A percentile compares a stretch with the other conserved stretches of the same genome.
Evolutionary conservation across 1,140 invertebrate genomes (phyloP).

Genomic region (Solenopsis invicta): DNA sequence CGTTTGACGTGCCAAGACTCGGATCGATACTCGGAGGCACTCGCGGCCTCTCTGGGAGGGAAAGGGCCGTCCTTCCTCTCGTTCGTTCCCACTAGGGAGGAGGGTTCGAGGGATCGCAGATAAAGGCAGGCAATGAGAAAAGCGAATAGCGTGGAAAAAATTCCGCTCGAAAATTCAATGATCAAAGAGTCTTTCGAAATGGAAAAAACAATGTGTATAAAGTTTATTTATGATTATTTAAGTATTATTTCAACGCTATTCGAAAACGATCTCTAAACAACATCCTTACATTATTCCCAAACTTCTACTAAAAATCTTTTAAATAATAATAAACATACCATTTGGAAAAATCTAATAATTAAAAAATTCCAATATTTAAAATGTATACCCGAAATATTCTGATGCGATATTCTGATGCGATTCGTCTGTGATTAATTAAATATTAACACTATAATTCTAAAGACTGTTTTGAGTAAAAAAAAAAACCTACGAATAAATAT

Average conservation of each 20-base stretch:
- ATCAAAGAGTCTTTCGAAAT: conserved; percentile 6
- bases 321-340: neutral
- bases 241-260: neutral
- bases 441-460: neutral
- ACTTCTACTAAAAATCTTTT: neutral
- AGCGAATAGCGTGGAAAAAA: conserved; percentile 14
- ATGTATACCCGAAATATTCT: neutral
- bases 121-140: conserved; percentile 49
- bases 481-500: neutral
- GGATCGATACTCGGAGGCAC: conserved; percentile 53
- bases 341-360: neutral
- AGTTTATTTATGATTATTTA: conserved; percentile 1
- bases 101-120: conserved; percentile 35
- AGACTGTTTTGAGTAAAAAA: neutral
- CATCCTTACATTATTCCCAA: neutral
- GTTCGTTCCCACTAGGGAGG: conserved; percentile 34
- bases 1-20: conserved; percentile 52
- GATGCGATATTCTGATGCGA: neutral
- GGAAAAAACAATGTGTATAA: neutral
- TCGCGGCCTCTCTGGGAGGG: conserved; percentile 24
- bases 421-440: neutral
- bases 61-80: conserved; percentile 48
- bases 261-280: neutral
- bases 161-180: conserved; percentile 29
- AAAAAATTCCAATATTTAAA: neutral